Base-by-base conservation (phyloP, 2,113 vertebrate genomes). In the Dendrocopos noguchii region DNA sequence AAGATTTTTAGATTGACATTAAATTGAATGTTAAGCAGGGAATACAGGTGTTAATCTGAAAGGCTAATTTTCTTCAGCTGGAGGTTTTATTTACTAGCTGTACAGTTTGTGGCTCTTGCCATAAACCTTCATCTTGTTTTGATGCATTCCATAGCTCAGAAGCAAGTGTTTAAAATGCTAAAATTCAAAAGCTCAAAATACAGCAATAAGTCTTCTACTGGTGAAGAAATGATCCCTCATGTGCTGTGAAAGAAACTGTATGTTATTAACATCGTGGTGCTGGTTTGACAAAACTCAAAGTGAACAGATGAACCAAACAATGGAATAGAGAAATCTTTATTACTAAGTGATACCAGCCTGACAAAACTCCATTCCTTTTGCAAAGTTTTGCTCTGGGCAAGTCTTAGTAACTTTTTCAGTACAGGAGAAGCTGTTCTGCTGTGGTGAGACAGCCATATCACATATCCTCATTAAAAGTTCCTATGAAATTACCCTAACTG, bases 181-280 rank as follows among this genome's bases (percentile, higher is more conserved):
- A 74, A 72, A 80, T 33, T 21, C 3, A 24, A 36, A 74, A 74
- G 19, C 34, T 75, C 5, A 22, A 3, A 83, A 31, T 59, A 44
- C 17, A 6, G 4, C 15, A 12, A 5, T 25, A 2, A 74, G 15
- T 71, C 56, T 44, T 50, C 1, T 21, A 52, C 52, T 4, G 33
- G 22, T 65, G 36, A 14, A 10, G 25, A 75, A 55, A 63, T 15
- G 28, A 31, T 42, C 36, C 20, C 15, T 71, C 0, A 0, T 44
- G 22, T n/a, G 50, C 19, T 9, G 12, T 5, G 9, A 67, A 59
- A 61, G 25, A 75, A 87, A 24, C 50, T 15, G 2, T 36, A 47
- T 0, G 0, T 60, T 71, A 20, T 10, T 42, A 57, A 53, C 4
- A 9, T 88, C 16, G 33, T 73, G 2, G 0, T 82, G 16, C 13